Base-by-base conservation (phyloP, 2,888 invertebrate genomes). In the Agrochola lychnidis region DNA sequence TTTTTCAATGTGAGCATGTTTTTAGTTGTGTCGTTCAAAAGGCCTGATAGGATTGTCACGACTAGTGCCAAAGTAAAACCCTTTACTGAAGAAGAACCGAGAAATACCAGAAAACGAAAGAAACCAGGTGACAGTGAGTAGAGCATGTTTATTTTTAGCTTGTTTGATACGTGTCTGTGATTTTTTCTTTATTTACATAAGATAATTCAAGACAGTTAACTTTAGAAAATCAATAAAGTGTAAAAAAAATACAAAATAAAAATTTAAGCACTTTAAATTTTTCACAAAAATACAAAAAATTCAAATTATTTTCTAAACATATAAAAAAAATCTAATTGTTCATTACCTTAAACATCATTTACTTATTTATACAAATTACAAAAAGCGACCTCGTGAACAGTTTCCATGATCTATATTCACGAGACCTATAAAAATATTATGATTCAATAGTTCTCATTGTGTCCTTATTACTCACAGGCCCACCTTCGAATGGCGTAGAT, bases 1-100 rank as follows among this genome's bases (percentile, higher is more conserved):
- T 84, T 87, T 82, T 86, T 82, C 57, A 83, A 74, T 78, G 71
- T 78, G 66, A 66, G 83, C 83, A 83, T 82, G 81, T 76, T 96
- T 93, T 97, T 97, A 98, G 98, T 98, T 97, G 98, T 98, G 95
- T 98, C 98, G 90, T 98, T 98, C 97, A 98, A 98, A 97, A 98
- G 98, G 94, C 97, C 97, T 89, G 97, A 97, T 90, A 95, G 92
- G 90, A 93, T 94, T 76, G 91, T 90, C 25, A 86, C 92, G n/a
- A 87, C 92, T 75, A 93, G 91, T 84, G 90, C 89, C 81, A 93
- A 91, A 88, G 88, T 93, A 64, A 94, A 92, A 76, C 92, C 93
- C 30, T 92, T 92, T 79, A 91, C 85, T 83, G 93, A 92, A 69
- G 93, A 92, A 85, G 90, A 92, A 61, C 91, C 91, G 69, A 94